Conservation (phyloP, 2,113 vertebrate genomes). For the Herpetotheres cachinnans region DNA sequence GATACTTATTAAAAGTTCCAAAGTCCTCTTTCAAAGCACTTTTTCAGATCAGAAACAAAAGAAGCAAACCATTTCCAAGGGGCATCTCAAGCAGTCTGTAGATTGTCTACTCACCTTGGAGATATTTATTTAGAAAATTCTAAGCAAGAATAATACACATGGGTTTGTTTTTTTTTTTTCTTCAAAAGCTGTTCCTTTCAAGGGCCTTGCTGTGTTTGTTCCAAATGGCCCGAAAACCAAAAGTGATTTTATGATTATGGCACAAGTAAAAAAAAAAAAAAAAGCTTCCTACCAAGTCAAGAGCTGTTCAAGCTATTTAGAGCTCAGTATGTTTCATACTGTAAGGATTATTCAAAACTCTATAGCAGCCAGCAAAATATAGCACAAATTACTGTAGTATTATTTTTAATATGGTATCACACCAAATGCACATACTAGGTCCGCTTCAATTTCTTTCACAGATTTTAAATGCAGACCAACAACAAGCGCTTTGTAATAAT, state of each 20-base stretch:
- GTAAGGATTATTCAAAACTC: background rate
- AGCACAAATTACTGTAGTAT: background rate
- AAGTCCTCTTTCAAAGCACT: background rate
- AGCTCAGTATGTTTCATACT: background rate
- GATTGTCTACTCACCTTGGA: background rate
- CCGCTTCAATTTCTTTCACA: background rate
- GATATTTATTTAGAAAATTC: fast-evolving
- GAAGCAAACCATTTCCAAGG: background rate
- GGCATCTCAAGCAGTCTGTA: background rate
- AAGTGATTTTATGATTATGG: background rate
- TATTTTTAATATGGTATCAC: background rate
- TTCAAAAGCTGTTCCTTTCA: background rate
- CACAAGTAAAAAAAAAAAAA: background rate
- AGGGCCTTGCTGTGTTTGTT: background rate
- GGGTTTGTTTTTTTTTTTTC: background rate
- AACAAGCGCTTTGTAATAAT: background rate
- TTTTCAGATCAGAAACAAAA: background rate
- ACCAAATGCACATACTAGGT: background rate
- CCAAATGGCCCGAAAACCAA: background rate
- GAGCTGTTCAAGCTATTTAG: background rate
- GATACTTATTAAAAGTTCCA: background rate
- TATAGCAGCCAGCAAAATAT: background rate
- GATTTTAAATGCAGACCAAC: background rate
- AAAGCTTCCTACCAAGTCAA: background rate
- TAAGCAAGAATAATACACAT: background rate